phyloP scores from a whole-genome alignment of 2,888 invertebrate genomes.

The Tetragnatha montana region DNA sequence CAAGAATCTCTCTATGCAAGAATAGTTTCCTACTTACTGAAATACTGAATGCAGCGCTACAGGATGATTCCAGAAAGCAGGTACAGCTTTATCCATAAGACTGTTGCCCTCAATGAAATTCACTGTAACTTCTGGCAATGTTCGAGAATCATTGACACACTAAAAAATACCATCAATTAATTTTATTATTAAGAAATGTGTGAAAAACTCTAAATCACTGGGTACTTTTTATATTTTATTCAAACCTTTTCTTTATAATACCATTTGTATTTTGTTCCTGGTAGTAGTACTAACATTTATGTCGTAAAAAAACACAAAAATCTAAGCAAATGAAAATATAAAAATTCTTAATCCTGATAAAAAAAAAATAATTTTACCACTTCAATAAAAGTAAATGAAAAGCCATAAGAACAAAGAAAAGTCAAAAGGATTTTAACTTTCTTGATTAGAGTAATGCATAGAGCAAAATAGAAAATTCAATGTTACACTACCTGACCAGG shows the following conservation, averaged over 20 bases:
- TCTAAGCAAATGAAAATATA: no score
- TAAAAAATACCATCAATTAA: constrained; percentile 74
- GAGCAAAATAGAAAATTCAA: not conserved
- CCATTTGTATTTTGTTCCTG: no score
- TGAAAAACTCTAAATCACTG: no score
- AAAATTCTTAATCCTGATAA: no score
- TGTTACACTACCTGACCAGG: constrained; percentile 80
- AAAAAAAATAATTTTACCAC: no score
- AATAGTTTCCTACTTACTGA: constrained; percentile 45
- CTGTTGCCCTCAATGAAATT: constrained; percentile 97
- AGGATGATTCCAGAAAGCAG: constrained; percentile 89
- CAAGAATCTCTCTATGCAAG: no score
- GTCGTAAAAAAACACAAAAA: no score
- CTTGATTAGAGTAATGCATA: not conserved
- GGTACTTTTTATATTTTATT: no score
- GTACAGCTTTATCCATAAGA: constrained; percentile 94
- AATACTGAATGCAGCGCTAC: constrained; percentile 79
- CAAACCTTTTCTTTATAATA: no score
- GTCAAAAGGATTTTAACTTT: not conserved
- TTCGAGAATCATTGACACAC: constrained; percentile 92
- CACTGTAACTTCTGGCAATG: constrained; percentile 88
- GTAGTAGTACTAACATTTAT: no score
- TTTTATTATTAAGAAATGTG: no score
- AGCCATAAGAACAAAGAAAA: not conserved
- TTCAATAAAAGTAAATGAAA: not conserved